These are phyloP conservation scores for Petroica traversi DNA, from an alignment of 2,113 vertebrate species.

Conservation along the genomic window DNA sequence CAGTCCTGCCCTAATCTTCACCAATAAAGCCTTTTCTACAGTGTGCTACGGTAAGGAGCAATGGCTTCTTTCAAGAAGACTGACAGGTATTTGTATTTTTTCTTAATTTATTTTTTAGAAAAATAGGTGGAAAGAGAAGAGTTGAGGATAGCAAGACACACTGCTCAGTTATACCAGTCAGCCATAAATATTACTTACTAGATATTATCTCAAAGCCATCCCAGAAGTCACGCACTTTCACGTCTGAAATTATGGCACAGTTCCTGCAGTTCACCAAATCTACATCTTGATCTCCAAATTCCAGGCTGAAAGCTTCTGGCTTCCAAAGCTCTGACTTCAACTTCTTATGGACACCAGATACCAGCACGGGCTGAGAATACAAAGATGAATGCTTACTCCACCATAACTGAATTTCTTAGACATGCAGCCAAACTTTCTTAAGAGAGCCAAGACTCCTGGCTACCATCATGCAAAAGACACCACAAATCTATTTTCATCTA, in stretches of 20 bases:
- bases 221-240: slow-evolving; percentile 99
- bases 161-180: slow-evolving; percentile 49
- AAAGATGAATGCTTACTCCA: slow-evolving; percentile 67
- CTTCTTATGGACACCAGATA: slow-evolving; percentile 95
- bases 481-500: not conserved
- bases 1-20: not conserved
- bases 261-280: slow-evolving; percentile 98
- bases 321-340: slow-evolving; percentile 89
- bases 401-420: slow-evolving; percentile 36
- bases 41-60: not conserved
- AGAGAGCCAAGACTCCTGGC: not conserved
- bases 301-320: slow-evolving; percentile 93
- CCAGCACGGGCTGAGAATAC: slow-evolving; percentile 90
- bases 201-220: slow-evolving; percentile 96
- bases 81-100: not conserved
- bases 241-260: slow-evolving; percentile 96
- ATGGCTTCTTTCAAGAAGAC: not conserved
- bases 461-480: not conserved
- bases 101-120: not conserved
- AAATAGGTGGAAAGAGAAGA: not conserved
- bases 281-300: slow-evolving; percentile 98
- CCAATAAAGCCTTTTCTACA: not conserved
- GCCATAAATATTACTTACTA: slow-evolving; percentile 76
- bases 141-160: not conserved
- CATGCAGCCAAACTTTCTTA: slow-evolving; percentile 25